Conservation (phyloP, 1,140 invertebrate genomes). For the Plutomurus gul region DNA sequence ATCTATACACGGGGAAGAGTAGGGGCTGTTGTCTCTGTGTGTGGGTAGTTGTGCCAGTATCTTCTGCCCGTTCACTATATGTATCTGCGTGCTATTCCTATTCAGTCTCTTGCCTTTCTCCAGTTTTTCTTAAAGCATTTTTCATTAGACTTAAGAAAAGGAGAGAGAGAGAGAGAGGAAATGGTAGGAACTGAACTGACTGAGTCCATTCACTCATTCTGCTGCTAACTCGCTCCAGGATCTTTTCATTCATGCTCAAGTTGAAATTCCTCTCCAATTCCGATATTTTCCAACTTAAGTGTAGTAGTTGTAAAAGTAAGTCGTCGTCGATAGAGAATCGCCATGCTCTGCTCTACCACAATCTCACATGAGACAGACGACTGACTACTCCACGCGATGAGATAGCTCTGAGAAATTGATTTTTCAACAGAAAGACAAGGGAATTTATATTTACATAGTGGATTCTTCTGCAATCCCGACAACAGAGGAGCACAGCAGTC, state of each 20-base stretch:
- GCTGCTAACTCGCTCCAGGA: neutral
- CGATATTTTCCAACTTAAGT: neutral
- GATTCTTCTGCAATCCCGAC: no score
- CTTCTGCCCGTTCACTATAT: neutral
- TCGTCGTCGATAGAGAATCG: neutral
- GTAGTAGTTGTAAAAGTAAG: neutral
- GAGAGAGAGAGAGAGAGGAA: neutral
- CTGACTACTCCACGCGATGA: no score
- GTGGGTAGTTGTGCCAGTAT: no score
- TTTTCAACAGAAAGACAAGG: neutral
- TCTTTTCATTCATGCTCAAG: neutral
- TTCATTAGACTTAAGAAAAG: conserved; percentile 12
- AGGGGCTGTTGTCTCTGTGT: no score
- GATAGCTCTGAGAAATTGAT: no score
- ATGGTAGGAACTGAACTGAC: neutral
- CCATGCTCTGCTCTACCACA: neutral
- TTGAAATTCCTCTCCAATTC: neutral
- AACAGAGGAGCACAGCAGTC: no score
- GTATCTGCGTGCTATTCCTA: no score
- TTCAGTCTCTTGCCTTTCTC: neutral
- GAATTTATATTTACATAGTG: neutral
- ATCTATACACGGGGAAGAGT: no score
- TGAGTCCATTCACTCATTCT: neutral
- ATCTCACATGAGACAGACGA: neutral
- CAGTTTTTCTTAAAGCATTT: neutral